Conservation (phyloP, 2,888 invertebrate genomes). For the Physocephala rufipes region DNA sequence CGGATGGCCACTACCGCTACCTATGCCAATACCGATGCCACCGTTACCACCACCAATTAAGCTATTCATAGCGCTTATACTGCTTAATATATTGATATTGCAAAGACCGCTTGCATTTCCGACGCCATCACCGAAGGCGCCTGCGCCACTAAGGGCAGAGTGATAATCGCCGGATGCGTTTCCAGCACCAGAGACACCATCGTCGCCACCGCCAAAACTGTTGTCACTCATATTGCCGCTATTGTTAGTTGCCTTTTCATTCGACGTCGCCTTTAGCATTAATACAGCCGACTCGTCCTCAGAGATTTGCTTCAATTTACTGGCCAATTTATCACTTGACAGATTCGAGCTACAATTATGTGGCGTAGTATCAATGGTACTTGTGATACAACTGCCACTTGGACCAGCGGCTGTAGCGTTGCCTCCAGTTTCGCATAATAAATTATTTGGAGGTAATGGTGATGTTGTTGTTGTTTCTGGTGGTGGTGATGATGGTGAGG, state of each 20-base stretch:
- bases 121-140: constrained; percentile 58
- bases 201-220: constrained; percentile 54
- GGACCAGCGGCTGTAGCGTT: constrained; percentile 36
- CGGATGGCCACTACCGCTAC: constrained; percentile 70
- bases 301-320: constrained; percentile 57
- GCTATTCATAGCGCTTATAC: constrained; percentile 63
- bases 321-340: constrained; percentile 41
- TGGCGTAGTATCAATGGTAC: constrained; percentile 8
- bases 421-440: constrained; percentile 33
- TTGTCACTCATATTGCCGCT: constrained; percentile 55
- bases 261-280: constrained; percentile 58
- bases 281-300: constrained; percentile 57
- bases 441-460: constrained; percentile 37
- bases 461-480: constrained; percentile 40
- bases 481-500: neutral
- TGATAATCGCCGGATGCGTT: constrained; percentile 55
- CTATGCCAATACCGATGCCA: constrained; percentile 47
- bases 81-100: constrained; percentile 61
- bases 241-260: constrained; percentile 49
- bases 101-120: constrained; percentile 56
- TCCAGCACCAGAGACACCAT: constrained; percentile 50
- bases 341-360: constrained; percentile 38
- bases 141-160: constrained; percentile 53
- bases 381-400: constrained; percentile 21
- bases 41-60: constrained; percentile 57